phyloP scores from a whole-genome alignment of 1,140 invertebrate species.

The Drosophila elegans region DNA sequence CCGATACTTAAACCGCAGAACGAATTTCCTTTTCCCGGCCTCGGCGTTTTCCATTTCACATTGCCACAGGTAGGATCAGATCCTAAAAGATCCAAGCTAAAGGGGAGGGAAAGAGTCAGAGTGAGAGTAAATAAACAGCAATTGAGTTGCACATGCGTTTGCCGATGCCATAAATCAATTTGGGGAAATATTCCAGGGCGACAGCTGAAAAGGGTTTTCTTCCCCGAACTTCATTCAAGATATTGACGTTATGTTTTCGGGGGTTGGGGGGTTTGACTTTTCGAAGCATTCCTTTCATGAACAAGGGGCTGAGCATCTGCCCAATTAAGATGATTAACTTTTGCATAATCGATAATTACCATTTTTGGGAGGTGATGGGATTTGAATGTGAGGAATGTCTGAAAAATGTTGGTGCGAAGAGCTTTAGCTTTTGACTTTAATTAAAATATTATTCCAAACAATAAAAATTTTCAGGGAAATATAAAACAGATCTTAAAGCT shows the following conservation, averaged over 20 bases:
- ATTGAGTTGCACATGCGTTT: slow-evolving; percentile 80
- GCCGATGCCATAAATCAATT: slow-evolving; percentile 73
- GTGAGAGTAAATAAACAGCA: slow-evolving; percentile 71
- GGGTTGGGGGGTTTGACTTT: slow-evolving; percentile 24
- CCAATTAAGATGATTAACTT: slow-evolving; percentile 75
- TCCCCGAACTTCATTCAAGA: slow-evolving; percentile 5
- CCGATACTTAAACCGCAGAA: slow-evolving; percentile 76
- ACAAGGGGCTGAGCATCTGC: slow-evolving; percentile 17
- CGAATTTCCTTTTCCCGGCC: slow-evolving; percentile 55
- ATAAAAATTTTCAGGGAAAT: too few species aligned
- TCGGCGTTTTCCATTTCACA: slow-evolving; percentile 8
- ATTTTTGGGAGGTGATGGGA: not conserved
- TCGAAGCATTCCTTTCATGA: not conserved
- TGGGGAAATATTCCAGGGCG: slow-evolving; percentile 50
- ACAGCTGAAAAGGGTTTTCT: slow-evolving; percentile 77
- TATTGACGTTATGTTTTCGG: not conserved
- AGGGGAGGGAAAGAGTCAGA: slow-evolving; percentile 13
- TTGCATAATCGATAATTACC: slow-evolving; percentile 60
- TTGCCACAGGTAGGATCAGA: slow-evolving; percentile 47
- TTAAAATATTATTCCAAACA: too few species aligned
- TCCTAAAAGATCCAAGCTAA: not conserved
- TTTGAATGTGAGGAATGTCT: not conserved
- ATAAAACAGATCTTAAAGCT: too few species aligned
- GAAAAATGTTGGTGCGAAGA: too few species aligned
- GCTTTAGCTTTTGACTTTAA: too few species aligned